Evolutionary conservation across 2,888 invertebrate species (phyloP).

Genomic region (Periphyllus acericola): DNA sequence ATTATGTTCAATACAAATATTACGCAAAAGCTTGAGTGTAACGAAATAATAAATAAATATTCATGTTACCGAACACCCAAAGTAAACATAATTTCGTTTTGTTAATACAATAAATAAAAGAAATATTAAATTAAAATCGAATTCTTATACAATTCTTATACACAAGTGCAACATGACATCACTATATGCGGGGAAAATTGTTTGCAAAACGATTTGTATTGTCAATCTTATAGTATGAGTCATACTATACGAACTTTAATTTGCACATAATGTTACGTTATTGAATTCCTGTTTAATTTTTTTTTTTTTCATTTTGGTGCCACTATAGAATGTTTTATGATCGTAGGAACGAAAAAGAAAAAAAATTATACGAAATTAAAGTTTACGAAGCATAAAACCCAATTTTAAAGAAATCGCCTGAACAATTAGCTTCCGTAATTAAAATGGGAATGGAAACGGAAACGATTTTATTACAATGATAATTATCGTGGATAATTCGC

Average conservation of each 20-base stretch:
- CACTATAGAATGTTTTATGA: background rate
- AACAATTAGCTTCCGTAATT: background rate
- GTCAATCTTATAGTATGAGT: no score
- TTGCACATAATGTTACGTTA: background rate
- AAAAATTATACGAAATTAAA: background rate
- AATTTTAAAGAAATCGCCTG: background rate
- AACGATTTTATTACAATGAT: background rate
- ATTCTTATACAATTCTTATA: constrained; percentile 19
- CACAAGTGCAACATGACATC: background rate
- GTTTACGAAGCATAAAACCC: background rate
- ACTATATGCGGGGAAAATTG: background rate
- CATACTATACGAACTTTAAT: background rate
- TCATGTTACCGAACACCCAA: background rate
- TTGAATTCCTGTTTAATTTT: background rate
- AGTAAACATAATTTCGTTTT: constrained; percentile 10
- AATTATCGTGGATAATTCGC: background rate
- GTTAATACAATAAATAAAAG: background rate
- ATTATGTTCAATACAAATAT: background rate
- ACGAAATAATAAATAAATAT: constrained; percentile 25
- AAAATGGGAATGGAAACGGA: background rate
- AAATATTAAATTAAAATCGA: constrained; percentile 8
- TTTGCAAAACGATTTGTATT: background rate
- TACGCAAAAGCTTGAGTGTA: background rate
- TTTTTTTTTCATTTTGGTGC: background rate
- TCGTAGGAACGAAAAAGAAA: background rate